Evolutionary conservation across 1,140 invertebrate genomes (phyloP).

Genomic region (Ceratitis capitata): DNA sequence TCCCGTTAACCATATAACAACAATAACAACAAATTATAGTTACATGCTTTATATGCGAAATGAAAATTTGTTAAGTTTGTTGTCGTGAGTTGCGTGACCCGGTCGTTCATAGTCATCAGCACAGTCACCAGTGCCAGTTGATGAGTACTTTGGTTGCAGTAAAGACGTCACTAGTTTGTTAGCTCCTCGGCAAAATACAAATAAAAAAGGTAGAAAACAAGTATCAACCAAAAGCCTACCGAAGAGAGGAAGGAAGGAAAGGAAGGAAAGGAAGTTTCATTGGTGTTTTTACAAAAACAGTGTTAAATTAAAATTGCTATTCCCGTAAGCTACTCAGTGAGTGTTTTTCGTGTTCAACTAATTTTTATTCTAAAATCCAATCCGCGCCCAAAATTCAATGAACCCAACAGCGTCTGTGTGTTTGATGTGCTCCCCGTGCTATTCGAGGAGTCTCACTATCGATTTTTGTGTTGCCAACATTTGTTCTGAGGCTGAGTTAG

Average conservation of each 20-base stretch:
- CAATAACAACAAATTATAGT: not conserved
- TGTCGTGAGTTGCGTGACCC: conserved; percentile 29
- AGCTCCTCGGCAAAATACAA: not conserved
- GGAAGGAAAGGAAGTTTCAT: too few species aligned
- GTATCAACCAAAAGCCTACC: too few species aligned
- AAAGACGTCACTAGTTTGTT: not conserved
- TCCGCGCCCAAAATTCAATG: not conserved
- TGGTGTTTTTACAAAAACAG: not conserved
- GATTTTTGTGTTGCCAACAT: not conserved
- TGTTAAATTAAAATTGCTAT: not conserved
- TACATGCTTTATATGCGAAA: not conserved
- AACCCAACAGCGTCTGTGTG: not conserved
- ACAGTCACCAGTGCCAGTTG: conserved; percentile 10
- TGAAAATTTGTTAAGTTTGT: conserved; percentile 25
- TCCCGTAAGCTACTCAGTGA: not conserved
- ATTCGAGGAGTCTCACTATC: not conserved
- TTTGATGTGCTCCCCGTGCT: not conserved
- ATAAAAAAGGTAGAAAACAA: too few species aligned
- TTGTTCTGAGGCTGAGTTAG: too few species aligned
- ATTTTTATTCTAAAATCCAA: not conserved
- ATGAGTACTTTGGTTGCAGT: conserved; percentile 16
- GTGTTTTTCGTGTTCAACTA: not conserved
- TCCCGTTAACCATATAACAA: too few species aligned
- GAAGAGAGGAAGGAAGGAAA: too few species aligned
- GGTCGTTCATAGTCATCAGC: conserved; percentile 4